A percentile compares a stretch with the other conserved stretches of the same genome.
Evolutionary conservation across 1,140 invertebrate species (phyloP).

Genomic region (Microplitis mediator): DNA sequence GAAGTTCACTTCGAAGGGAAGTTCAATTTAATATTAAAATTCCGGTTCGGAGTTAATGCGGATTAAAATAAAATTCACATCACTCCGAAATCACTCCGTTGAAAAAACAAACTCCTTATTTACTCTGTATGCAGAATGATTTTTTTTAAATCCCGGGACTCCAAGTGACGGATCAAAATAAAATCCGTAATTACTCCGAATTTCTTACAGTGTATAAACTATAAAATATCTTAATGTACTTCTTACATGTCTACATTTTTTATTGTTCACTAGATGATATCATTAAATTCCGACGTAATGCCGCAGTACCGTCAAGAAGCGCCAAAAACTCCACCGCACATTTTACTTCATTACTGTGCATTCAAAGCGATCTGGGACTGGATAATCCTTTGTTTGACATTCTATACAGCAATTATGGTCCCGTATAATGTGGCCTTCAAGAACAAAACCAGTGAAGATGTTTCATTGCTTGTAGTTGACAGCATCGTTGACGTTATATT

Average conservation of each 20-base stretch:
- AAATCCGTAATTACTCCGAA: too few relatives aligned
- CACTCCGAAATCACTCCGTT: too few relatives aligned
- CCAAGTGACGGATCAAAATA: too few relatives aligned
- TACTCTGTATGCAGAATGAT: too few relatives aligned
- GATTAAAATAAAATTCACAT: too few relatives aligned
- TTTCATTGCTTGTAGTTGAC: conserved; percentile 94
- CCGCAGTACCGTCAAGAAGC: conserved; percentile 99
- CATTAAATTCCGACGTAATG: conserved; percentile 94
- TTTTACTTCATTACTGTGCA: conserved; percentile 96
- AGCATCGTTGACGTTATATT: conserved; percentile 99
- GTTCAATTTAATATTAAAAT: too few relatives aligned
- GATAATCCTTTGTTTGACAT: conserved; percentile 99
- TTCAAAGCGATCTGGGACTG: conserved; percentile 99
- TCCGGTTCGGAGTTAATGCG: too few relatives aligned
- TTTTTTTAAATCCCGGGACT: too few relatives aligned
- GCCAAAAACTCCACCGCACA: conserved; percentile 98
- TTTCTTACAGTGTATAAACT: too few relatives aligned
- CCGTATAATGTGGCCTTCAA: conserved; percentile 99
- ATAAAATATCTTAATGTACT: too few relatives aligned
- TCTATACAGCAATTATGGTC: conserved; percentile 99
- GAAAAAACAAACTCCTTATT: too few relatives aligned
- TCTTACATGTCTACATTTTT: not conserved
- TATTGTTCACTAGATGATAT: conserved; percentile 82
- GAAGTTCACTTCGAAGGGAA: too few relatives aligned
- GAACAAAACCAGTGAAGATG: conserved; percentile 99